A percentile compares a stretch with the other conserved stretches of the same genome.
These are phyloP conservation scores for Nixonia krombeini DNA, from an alignment of 1,140 invertebrate genomes.

Conservation along the genomic window DNA sequence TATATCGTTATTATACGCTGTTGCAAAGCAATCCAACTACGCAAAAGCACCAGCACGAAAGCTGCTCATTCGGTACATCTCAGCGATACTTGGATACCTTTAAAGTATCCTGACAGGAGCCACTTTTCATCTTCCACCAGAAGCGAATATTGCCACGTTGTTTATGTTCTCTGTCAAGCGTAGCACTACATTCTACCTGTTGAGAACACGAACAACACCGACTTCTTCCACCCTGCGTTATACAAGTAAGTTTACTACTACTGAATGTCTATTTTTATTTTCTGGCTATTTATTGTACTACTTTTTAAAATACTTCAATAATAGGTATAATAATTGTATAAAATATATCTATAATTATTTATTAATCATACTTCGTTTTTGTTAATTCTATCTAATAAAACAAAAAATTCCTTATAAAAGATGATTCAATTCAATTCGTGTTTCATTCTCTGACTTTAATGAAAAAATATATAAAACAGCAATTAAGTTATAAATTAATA, in stretches of 20 bases:
- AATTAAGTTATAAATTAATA: too few relatives aligned
- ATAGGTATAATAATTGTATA: too few relatives aligned
- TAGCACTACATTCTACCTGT: conserved; percentile 30
- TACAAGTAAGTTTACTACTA: conserved; percentile 41
- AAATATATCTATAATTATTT: too few relatives aligned
- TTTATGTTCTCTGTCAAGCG: conserved; percentile 23
- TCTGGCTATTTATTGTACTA: too few relatives aligned
- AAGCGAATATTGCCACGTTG: conserved; percentile 22
- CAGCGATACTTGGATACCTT: not conserved
- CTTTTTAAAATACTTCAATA: too few relatives aligned
- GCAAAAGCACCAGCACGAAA: not conserved
- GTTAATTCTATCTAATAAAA: too few relatives aligned
- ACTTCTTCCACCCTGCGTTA: conserved; percentile 32
- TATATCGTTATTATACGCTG: not conserved
- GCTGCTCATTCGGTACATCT: not conserved
- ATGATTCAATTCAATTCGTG: too few relatives aligned
- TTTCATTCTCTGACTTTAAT: too few relatives aligned
- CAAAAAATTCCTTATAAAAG: too few relatives aligned
- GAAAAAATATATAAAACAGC: too few relatives aligned
- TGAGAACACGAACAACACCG: conserved; percentile 21
- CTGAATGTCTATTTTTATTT: too few relatives aligned
- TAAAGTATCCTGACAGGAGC: not conserved
- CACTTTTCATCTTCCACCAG: conserved; percentile 11
- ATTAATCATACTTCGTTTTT: too few relatives aligned
- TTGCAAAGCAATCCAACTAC: not conserved